phyloP scores from a whole-genome alignment of 1,140 invertebrate species.

The Aporrectodea caliginosa region DNA sequence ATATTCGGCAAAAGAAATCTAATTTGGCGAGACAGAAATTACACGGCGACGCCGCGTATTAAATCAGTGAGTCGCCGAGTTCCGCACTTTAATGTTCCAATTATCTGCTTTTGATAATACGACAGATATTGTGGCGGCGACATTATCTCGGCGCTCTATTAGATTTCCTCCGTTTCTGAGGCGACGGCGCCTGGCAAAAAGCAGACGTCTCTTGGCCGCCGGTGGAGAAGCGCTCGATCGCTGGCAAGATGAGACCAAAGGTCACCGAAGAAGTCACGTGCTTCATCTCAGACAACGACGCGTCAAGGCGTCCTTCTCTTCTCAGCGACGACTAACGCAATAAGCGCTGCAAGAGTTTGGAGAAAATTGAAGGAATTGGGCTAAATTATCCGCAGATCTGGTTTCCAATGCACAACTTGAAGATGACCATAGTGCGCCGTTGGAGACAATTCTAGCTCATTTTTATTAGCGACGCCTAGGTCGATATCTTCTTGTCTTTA shows the following conservation, averaged over 20 bases:
- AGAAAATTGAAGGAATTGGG: not conserved
- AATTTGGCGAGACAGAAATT: not conserved
- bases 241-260: not conserved
- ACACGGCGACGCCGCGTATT: not conserved
- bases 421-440: too few species aligned
- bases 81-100: not conserved
- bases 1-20: not conserved
- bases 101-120: not conserved
- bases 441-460: too few species aligned
- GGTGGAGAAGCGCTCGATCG: not conserved
- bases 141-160: slow-evolving; percentile 2
- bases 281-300: not conserved
- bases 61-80: not conserved
- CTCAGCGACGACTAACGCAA: not conserved
- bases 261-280: not conserved
- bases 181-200: too few species aligned
- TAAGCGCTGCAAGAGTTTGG: not conserved
- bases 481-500: too few species aligned
- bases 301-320: too few species aligned
- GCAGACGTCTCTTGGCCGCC: too few species aligned
- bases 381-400: not conserved
- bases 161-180: not conserved
- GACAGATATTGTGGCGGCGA: not conserved
- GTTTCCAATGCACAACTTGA: too few species aligned
- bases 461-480: too few species aligned